Conservation (phyloP, 2,797 vertebrate species). For the Halcyon chelicuti region DNA sequence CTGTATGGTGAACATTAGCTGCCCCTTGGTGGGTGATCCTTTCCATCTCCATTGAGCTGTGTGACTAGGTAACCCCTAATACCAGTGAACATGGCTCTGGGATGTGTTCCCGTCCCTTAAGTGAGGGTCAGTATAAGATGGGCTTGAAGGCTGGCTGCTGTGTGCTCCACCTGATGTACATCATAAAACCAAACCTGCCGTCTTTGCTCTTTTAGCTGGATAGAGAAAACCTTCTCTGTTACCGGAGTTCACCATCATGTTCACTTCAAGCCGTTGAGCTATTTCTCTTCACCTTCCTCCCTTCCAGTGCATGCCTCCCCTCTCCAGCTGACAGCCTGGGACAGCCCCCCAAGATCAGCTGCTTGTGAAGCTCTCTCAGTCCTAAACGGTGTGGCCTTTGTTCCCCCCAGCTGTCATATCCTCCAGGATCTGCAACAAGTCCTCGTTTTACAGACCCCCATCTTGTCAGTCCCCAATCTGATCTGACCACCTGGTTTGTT, state of each 20-base stretch:
- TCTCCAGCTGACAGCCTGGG: constrained; percentile 28
- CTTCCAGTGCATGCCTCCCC: background rate
- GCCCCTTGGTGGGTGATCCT: background rate
- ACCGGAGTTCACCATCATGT: accelerated
- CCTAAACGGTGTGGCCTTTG: constrained; percentile 40
- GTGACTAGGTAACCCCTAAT: background rate
- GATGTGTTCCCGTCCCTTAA: background rate
- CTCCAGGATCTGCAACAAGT: constrained; percentile 58
- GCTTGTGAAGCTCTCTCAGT: background rate
- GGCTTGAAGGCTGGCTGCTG: background rate
- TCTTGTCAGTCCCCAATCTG: constrained; percentile 70
- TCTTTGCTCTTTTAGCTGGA: background rate
- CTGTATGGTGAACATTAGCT: background rate
- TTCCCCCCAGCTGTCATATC: constrained; percentile 57
- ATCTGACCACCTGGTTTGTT: constrained; percentile 78
- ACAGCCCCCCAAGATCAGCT: background rate
- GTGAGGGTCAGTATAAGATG: background rate
- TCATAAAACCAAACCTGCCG: background rate
- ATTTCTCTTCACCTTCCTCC: background rate
- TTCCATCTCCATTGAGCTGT: background rate
- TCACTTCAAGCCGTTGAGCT: background rate
- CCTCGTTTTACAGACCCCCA: constrained; percentile 17
- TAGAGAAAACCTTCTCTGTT: background rate
- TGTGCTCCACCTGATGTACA: background rate
- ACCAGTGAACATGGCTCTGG: background rate